A percentile compares a stretch with the other conserved stretches of the same genome.
These are phyloP conservation scores for Leistus spinibarbis DNA, from an alignment of 2,888 invertebrate genomes.

Conservation along the genomic window DNA sequence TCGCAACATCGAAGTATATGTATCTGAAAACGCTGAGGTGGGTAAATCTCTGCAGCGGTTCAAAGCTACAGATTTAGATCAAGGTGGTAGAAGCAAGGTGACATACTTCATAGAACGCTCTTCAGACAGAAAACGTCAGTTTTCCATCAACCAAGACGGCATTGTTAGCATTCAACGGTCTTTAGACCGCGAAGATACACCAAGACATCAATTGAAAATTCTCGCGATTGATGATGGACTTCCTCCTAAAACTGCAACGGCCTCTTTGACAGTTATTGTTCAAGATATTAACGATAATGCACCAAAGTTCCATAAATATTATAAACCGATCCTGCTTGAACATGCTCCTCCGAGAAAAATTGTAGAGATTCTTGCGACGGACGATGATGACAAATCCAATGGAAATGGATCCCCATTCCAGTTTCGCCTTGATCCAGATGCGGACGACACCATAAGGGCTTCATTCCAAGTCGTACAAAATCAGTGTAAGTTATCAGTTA, in stretches of 20 bases:
- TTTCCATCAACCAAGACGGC: constrained; percentile 92
- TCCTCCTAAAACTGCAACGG: constrained; percentile 92
- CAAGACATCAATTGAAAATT: constrained; percentile 94
- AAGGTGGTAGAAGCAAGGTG: constrained; percentile 90
- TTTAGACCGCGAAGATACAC: constrained; percentile 92
- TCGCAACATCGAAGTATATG: constrained; percentile 90
- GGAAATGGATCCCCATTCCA: constrained; percentile 96
- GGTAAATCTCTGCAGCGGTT: constrained; percentile 92
- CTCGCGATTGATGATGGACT: constrained; percentile 93
- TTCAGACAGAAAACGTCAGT: constrained; percentile 91
- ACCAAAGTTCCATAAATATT: constrained; percentile 90
- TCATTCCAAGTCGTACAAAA: constrained; percentile 97
- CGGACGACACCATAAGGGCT: constrained; percentile 89
- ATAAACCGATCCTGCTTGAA: constrained; percentile 90
- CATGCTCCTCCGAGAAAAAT: constrained; percentile 91
- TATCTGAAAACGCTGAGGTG: constrained; percentile 90
- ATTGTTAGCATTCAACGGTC: constrained; percentile 92
- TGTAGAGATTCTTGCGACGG: constrained; percentile 90
- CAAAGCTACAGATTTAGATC: constrained; percentile 94
- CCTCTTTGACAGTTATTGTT: constrained; percentile 91
- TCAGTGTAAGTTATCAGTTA: constrained; percentile 83
- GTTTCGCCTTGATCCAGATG: constrained; percentile 90
- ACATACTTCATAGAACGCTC: constrained; percentile 92
- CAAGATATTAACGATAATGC: constrained; percentile 96
- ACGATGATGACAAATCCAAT: constrained; percentile 91